A percentile compares a stretch with the other conserved stretches of the same genome.
Evolutionary conservation across 2,888 invertebrate genomes (phyloP).

Genomic region (Drosophila merina): DNA sequence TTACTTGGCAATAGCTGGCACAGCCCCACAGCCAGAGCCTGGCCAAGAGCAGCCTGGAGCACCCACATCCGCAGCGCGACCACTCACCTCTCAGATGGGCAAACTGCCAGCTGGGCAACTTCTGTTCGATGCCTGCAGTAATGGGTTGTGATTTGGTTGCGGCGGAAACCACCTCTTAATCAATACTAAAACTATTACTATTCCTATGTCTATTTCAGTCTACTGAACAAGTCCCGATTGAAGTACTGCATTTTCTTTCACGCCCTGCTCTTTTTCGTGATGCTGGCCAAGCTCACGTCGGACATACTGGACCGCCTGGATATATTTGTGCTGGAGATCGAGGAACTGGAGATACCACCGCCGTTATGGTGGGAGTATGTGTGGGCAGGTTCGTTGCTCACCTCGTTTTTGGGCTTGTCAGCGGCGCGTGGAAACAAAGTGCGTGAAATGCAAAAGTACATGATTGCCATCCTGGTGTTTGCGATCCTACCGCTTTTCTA

Average conservation of each 20-base stretch:
- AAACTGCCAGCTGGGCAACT: conserved; percentile 67
- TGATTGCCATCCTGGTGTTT: conserved; percentile 91
- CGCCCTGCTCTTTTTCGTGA: conserved; percentile 93
- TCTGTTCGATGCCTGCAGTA: conserved; percentile 18
- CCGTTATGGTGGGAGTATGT: conserved; percentile 94
- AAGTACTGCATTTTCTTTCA: conserved; percentile 98
- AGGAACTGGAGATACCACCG: conserved; percentile 95
- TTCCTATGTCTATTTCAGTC: conserved; percentile 86
- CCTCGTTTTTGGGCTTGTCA: conserved; percentile 93
- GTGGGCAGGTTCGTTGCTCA: conserved; percentile 93
- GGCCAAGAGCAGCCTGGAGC: conserved; percentile 16
- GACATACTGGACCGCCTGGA: conserved; percentile 96
- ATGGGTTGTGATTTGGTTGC: conserved; percentile 14
- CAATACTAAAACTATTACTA: conserved; percentile 1
- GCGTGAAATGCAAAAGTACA: conserved; percentile 90
- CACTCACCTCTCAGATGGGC: conserved; percentile 59
- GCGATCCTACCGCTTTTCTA: conserved; percentile 93
- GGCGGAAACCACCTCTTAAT: conserved; percentile 8
- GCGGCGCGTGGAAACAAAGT: conserved; percentile 94
- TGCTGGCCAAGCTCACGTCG: conserved; percentile 95
- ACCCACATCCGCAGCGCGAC: not conserved
- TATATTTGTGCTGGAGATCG: conserved; percentile 96
- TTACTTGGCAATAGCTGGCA: conserved; percentile 58
- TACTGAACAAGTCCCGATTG: conserved; percentile 96
- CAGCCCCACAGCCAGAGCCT: conserved; percentile 12